These are phyloP conservation scores for Cerastoderma edule DNA, from an alignment of 2,888 invertebrate genomes.

Conservation along the genomic window DNA sequence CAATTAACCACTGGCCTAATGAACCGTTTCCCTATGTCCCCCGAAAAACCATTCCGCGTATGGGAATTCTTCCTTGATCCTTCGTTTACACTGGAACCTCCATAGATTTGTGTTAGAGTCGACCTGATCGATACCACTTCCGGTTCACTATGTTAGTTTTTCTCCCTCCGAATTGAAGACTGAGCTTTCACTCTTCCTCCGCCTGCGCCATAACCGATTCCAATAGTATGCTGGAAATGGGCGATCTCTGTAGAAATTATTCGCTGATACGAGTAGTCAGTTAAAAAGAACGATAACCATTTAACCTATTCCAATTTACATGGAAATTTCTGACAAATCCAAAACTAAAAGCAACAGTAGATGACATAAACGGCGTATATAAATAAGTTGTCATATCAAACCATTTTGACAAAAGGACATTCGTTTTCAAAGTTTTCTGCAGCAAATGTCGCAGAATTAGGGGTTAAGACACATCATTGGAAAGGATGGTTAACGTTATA, in stretches of 20 bases:
- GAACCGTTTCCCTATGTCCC: constrained; percentile 13
- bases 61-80: neutral
- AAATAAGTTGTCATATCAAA: too few species aligned
- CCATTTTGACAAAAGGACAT: too few species aligned
- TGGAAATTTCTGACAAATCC: too few species aligned
- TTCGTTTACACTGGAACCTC: neutral
- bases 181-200: constrained; percentile 6
- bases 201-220: constrained; percentile 12
- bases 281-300: too few species aligned
- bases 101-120: constrained; percentile 25
- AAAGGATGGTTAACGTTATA: too few species aligned
- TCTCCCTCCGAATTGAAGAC: constrained; percentile 27
- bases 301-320: too few species aligned
- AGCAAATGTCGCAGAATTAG: too few species aligned
- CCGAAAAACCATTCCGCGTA: neutral
- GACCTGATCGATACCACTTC: constrained; percentile 46
- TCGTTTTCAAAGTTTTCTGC: too few species aligned
- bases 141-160: constrained; percentile 29
- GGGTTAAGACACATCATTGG: too few species aligned
- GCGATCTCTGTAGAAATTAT: constrained; percentile 2
- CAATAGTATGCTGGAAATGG: constrained; percentile 12
- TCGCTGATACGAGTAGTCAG: too few species aligned
- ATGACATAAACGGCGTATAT: too few species aligned
- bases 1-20: constrained; percentile 8
- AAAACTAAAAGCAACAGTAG: too few species aligned